Evolutionary conservation across 2,888 invertebrate genomes (phyloP), one percentile per base, ranked within the genome.

Genomic region (Listrodromus nycthemerus): DNA sequence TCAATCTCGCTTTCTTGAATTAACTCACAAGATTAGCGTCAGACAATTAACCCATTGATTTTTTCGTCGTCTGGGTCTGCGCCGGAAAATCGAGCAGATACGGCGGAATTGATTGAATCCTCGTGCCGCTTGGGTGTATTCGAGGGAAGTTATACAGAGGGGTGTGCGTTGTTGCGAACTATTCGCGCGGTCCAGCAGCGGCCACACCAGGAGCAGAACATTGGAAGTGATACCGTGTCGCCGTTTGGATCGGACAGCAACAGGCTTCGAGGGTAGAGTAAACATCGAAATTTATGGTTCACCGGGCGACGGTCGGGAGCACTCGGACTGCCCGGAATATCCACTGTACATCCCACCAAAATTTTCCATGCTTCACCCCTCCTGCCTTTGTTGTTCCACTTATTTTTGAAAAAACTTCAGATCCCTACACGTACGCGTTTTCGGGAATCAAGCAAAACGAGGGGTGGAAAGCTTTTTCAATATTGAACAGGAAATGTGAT

Each of bases 171-270:
- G 24, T 37, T 66, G 55, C 76, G 37, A 65, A 82, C 76, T 33
- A 76, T 71, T 48, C 41, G 76, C 52, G 24, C 58, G 48, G 45
- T 65, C 21, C 45, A 73, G 73, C 73, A 41, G 71, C 27, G 10
- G 37, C 45, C 71, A 48, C 33, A 65, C 66, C 61, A 16, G 37
- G 30, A 30, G 76, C 69, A 65, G 63, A 30, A 55, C 61, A 73
- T 80, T 80, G 76, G 74, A 79, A 84, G 77, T 83, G 85, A 83
- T 82, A 79, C 16, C 85, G 80, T 80, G 73, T 80, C 76, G 83
- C 66, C 80, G 80, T 13, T 83, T 83, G 79, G 80, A 58, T 80
- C 74, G 71, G 82, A 83, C 82, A 83, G 83, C 80, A 85, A 84
- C 84, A 84, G 81, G 83, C 83, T 77, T 73, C 52, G 52, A 37